Conservation (phyloP, 2,113 vertebrate species). For the Orycteropus afer region DNA sequence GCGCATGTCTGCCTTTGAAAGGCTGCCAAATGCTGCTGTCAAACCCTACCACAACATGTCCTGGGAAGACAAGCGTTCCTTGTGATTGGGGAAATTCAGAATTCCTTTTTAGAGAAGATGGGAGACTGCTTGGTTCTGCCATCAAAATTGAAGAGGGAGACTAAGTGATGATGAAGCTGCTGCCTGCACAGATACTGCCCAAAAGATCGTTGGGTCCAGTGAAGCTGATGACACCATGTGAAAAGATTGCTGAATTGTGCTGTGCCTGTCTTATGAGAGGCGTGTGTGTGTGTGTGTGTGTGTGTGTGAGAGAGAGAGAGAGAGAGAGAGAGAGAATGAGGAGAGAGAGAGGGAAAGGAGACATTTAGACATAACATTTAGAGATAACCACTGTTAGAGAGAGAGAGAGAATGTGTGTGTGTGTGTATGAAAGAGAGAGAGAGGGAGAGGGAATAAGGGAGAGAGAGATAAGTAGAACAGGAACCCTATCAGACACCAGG, state of each 20-base stretch:
- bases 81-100: neutral
- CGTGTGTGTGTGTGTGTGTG: neutral
- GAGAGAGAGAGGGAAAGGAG: no score
- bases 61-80: neutral
- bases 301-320: no score
- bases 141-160: neutral
- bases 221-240: neutral
- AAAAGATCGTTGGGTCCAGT: neutral
- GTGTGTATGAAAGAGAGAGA: no score
- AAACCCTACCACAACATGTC: neutral
- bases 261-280: neutral
- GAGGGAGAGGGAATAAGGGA: no score
- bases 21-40: neutral
- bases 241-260: neutral
- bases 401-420: no score
- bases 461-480: no score
- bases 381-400: no score
- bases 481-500: neutral
- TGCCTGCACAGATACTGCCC: neutral
- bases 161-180: fast-evolving
- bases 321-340: no score
- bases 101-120: neutral
- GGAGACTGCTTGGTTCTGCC: neutral
- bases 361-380: no score
- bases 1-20: neutral